Base-by-base conservation (phyloP, 2,113 vertebrate species). In the Rhinolophus sinicus region DNA sequence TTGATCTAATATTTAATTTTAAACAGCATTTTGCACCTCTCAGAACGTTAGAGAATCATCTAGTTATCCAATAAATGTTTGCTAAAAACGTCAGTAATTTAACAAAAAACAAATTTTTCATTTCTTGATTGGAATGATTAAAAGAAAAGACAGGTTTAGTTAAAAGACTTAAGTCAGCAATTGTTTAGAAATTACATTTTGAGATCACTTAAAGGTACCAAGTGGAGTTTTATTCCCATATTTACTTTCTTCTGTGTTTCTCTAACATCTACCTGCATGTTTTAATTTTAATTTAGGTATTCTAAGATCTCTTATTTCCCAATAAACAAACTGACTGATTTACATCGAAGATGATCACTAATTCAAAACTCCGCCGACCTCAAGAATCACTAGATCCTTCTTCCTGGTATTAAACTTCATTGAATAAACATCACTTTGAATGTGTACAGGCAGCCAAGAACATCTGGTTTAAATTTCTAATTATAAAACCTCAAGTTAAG, bases 281-380 rank as follows among this genome's bases (percentile, higher is more conserved):
- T 98, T 96, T 58, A 76, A 98, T 98, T 98, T 98, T 96, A 96
- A 96, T 98, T 76, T 96, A 97, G 92, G n/a, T 62, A 78, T 90
- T 0, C 2, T 30, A 93, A 75, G 95, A 77, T 92, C 30, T 85
- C 58, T 80, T 96, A 94, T 97, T 98, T 98, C 93, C 69, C 92
- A 95, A 96, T 93, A 67, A 97, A 81, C 11, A 96, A 98, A 97
- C 64, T 82, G 72, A 94, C 40, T 67, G 69, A 10, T 98, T 97
- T 97, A 94, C 78, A 65, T 62, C 87, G 92, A 97, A 95, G 26
- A 96, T 77, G 88, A 75, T 95, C 88, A 76, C 73, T 91, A 97
- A 91, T 35, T 84, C 26, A n/a, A 33, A 96, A 56, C 56, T 95
- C 80, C 10, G 7, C 80, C 10, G 7, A 90, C 33, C 75, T 94